Percentiles rank a stretch among this genome's conserved stretches.
Conservation (phyloP, 2,888 invertebrate species). For the Trisateles emortualis region DNA sequence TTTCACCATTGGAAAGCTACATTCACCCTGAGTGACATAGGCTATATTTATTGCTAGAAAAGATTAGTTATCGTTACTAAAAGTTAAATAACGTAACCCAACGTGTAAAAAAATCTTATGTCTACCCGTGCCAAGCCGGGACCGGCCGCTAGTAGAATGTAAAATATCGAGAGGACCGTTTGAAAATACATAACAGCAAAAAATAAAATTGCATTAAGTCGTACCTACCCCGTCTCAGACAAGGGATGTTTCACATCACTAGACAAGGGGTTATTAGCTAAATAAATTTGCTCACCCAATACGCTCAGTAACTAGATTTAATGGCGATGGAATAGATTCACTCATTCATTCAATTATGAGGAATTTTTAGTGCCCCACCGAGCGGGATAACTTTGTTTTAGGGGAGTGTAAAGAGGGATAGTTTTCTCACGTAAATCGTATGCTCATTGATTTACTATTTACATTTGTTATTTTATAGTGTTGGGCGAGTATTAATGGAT, state of each 20-base stretch:
- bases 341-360: conserved; percentile 86
- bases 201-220: conserved; percentile 33
- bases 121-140: too few species aligned
- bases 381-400: conserved; percentile 83
- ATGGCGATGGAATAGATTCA: conserved; percentile 80
- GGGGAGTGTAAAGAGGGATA: conserved; percentile 71
- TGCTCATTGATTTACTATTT: conserved; percentile 69
- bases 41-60: too few species aligned
- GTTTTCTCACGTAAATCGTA: conserved; percentile 78
- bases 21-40: too few species aligned
- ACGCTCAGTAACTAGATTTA: conserved; percentile 87
- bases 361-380: conserved; percentile 85
- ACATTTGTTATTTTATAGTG: conserved; percentile 29
- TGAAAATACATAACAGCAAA: neutral
- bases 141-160: too few species aligned
- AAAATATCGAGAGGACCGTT: too few species aligned
- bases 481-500: neutral
- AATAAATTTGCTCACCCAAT: conserved; percentile 87
- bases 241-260: conserved; percentile 69
- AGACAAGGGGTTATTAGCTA: conserved; percentile 81
- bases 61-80: too few species aligned
- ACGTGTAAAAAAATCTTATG: too few species aligned
- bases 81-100: too few species aligned
- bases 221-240: conserved; percentile 48
- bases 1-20: too few species aligned